Conservation (phyloP, 2,888 invertebrate species). For the Crossocerus cetratus region DNA sequence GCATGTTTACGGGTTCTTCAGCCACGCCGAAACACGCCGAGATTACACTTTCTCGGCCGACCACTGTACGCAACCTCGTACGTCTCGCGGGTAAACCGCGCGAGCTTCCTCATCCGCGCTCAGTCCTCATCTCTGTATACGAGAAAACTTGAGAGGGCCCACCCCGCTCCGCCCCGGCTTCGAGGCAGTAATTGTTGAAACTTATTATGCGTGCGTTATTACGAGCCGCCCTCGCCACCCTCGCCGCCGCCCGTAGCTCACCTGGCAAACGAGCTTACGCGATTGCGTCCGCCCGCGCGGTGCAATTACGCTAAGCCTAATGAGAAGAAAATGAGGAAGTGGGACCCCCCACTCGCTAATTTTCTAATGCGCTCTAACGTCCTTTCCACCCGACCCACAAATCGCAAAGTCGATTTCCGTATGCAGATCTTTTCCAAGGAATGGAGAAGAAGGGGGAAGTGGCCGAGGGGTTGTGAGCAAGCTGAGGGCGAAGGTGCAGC, state of each 20-base stretch:
- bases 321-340: slow-evolving; percentile 32
- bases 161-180: neutral
- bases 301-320: slow-evolving; percentile 37
- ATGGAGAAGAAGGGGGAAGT: too few species aligned
- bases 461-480: neutral
- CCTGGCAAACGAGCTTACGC: slow-evolving; percentile 13
- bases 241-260: slow-evolving; percentile 6
- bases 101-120: too few species aligned
- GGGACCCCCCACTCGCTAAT: slow-evolving; percentile 16
- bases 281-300: slow-evolving; percentile 12
- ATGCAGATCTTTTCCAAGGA: too few species aligned
- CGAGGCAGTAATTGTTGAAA: slow-evolving; percentile 28
- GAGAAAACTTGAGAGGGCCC: neutral
- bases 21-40: slow-evolving; percentile 18
- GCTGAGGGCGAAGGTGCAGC: neutral
- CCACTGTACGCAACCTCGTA: neutral
- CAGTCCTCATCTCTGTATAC: neutral
- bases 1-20: slow-evolving; percentile 70
- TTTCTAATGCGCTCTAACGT: slow-evolving; percentile 18
- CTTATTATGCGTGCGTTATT: slow-evolving; percentile 33
- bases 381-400: neutral
- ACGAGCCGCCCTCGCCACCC: slow-evolving; percentile 7
- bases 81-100: neutral
- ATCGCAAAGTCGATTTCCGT: neutral
- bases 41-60: slow-evolving; percentile 19